Evolutionary conservation across 2,888 invertebrate genomes (phyloP), one percentile per base, ranked within the genome.

Genomic region (Aspidiotus rigidus): DNA sequence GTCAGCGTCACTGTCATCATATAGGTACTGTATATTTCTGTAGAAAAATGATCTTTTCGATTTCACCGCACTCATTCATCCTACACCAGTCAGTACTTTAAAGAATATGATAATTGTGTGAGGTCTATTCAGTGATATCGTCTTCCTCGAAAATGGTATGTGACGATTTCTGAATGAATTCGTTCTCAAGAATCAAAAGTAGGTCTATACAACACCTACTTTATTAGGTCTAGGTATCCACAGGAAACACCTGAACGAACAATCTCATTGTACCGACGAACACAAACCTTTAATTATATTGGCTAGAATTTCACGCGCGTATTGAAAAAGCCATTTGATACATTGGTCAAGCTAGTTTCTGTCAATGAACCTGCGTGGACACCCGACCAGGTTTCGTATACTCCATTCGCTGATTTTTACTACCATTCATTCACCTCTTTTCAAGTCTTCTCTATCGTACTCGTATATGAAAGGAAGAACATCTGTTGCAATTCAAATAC

Each of bases 401-500:
- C 49, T 49, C n/a, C 49, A 49, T 49, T 49, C 49, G 49, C 49
- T 49, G n/a, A 49, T 49, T 49, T 49, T n/a, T n/a, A 49, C 49
- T 49, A 49, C 10, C n/a, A n/a, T 49, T n/a, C 49, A 49, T 49
- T 49, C 49, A 49, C n/a, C 49, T 11, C 49, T n/a, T 49, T n/a
- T 11, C 10, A 49, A 39, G 39, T 39, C 28, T 59, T 55, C 17
- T 15, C 1, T 59, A 59, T 39, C 28, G 39, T 28, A 28, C 28
- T 39, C 28, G 39, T 28, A 28, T 5, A 16, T 56, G 16, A 60
- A 62, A 41, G 62, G 62, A 62, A 42, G 62, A 62, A 62, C 62
- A 62, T 62, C 62, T 62, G 62, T 57, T 57, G 16, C 17, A 57
- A n/a, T 57, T 16, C 57, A 15, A n/a, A 49, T 28, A 28, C 28